Percentiles rank a stretch among this genome's conserved stretches.
Evolutionary conservation across 2,888 invertebrate species (phyloP).

Genomic region (Miltochrista miniata): DNA sequence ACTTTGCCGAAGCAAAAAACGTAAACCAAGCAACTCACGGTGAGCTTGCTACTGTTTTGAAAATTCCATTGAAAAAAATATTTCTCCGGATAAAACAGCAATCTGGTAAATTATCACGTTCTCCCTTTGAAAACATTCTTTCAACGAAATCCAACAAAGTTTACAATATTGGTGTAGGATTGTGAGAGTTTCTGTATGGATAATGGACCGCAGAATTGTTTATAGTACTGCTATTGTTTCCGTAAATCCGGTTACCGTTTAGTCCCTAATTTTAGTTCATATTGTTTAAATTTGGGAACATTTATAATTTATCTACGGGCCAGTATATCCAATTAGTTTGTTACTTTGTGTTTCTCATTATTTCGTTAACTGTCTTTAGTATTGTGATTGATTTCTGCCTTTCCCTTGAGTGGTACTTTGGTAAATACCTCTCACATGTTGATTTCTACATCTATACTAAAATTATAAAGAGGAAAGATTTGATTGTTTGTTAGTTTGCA

Average conservation of each 20-base stretch:
- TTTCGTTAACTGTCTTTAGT: neutral
- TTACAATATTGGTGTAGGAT: neutral
- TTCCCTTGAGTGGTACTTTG: too few relatives aligned
- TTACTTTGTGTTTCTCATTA: slow-evolving; percentile 2
- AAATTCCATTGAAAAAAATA: slow-evolving; percentile 45
- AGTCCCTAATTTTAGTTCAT: slow-evolving; percentile 6
- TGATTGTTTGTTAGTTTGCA: too few relatives aligned
- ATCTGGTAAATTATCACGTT: slow-evolving; percentile 38
- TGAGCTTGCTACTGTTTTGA: slow-evolving; percentile 51
- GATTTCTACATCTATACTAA: too few relatives aligned
- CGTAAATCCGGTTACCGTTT: slow-evolving; percentile 13
- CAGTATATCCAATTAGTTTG: slow-evolving; percentile 2
- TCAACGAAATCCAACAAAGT: slow-evolving; percentile 22
- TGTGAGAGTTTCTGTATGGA: too few relatives aligned
- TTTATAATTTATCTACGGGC: slow-evolving; percentile 6
- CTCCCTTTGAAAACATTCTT: slow-evolving; percentile 32
- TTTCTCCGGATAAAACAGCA: slow-evolving; percentile 50
- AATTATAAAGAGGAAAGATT: too few relatives aligned
- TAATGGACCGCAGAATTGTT: too few relatives aligned
- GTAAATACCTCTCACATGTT: too few relatives aligned
- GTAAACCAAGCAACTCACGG: slow-evolving; percentile 53
- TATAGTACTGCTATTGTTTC: neutral
- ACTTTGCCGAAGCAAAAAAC: slow-evolving; percentile 49
- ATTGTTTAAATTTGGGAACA: slow-evolving; percentile 3
- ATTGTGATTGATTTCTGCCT: too few relatives aligned